These are phyloP conservation scores for Melanogrammus aeglefinus DNA, from an alignment of 2,797 vertebrate species.

Conservation along the genomic window DNA sequence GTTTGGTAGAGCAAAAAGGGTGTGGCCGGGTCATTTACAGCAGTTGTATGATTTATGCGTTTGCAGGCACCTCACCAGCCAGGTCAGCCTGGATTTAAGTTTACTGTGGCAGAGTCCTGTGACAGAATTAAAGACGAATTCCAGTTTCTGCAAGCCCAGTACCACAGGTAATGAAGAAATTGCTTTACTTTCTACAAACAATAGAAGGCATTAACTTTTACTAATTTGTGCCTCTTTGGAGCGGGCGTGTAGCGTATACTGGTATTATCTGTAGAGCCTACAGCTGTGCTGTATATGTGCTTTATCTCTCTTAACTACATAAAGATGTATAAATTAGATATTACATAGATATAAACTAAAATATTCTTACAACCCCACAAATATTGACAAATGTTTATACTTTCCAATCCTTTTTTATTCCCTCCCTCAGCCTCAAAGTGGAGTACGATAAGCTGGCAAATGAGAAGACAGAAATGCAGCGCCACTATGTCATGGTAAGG, in stretches of 20 bases:
- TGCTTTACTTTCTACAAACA: slow-evolving; percentile 42
- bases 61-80: slow-evolving; percentile 91
- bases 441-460: slow-evolving; percentile 95
- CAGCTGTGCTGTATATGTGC: background rate
- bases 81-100: slow-evolving; percentile 94
- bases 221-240: slow-evolving; percentile 23
- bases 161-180: slow-evolving; percentile 84
- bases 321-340: background rate
- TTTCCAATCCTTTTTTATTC: slow-evolving; percentile 17
- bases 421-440: slow-evolving; percentile 84
- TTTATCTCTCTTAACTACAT: background rate
- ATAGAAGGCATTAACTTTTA: slow-evolving; percentile 47
- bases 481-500: slow-evolving; percentile 96
- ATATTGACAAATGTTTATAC: background rate
- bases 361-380: background rate
- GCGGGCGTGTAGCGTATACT: background rate
- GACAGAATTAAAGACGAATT: slow-evolving; percentile 96
- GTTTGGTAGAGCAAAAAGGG: background rate
- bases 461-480: slow-evolving; percentile 96
- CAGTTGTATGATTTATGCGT: slow-evolving; percentile 29
- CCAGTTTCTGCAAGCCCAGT: slow-evolving; percentile 95
- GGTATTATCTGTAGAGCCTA: background rate
- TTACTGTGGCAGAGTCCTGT: slow-evolving; percentile 93
- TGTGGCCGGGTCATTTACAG: slow-evolving; percentile 45
- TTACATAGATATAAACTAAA: background rate